Base-by-base conservation (phyloP, 1,140 invertebrate genomes). In the Danaus plexippus region DNA sequence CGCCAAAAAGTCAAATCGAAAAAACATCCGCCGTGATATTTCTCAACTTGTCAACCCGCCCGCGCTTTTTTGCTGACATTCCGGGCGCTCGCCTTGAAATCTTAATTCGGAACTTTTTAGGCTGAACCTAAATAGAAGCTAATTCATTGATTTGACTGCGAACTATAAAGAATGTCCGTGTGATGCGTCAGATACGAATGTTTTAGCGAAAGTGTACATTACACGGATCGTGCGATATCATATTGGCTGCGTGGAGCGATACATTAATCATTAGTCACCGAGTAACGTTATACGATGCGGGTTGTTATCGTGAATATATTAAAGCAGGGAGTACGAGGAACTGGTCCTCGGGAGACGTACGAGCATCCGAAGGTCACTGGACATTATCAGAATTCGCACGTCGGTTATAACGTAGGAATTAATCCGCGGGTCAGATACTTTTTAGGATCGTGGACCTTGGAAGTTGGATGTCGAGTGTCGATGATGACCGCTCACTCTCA, bases 401-500 rank as follows among this genome's bases (percentile, higher is more conserved):
- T 62, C 63, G 56, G 63, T 62, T 66, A 67, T 64, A 70, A 70
- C 57, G 64, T 45, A 65, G 61, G 63, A 69, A 63, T 70, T 71
- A 71, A 71, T 72, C 64, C 69, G 61, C 54, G 63, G 59, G 57
- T 48, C 47, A 48, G 47, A 57, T 55, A 60, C 54, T 58, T 51
- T 58, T 57, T 65, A 67, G 64, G 65, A 59, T 56, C 54, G 64
- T 63, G 66, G 66, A 67, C 68, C 62, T 64, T 68, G 68, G 64
- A 71, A 69, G 71, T 60, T 57, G 68, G 64, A 71, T 67, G 69
- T 66, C 66, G 71, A 73, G 64, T 67, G 68, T 75, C 70, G 67
- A 83, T 85, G 81, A 87, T 80, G 70, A 71, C 73, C 77, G 79
- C 67, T 87, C 83, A 73, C 81, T 82, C 83, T 72, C 83, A 80